Conservation (phyloP, 2,888 invertebrate species). For the Asteroscopus sphinx region DNA sequence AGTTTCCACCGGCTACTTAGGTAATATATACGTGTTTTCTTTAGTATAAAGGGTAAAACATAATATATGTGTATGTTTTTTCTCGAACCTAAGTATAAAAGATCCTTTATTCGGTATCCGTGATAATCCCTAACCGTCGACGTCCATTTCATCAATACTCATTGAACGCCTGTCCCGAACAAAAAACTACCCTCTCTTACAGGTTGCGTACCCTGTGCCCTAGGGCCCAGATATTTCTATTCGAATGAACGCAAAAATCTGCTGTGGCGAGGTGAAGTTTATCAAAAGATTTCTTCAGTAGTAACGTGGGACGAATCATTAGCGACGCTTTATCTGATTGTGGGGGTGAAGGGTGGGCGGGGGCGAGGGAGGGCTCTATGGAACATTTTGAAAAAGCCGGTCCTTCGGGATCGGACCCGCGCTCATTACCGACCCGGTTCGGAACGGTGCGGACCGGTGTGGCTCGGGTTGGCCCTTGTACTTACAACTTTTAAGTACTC, state of each 20-base stretch:
- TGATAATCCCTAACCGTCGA: background rate
- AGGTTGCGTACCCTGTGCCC: background rate
- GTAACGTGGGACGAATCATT: conserved; percentile 31
- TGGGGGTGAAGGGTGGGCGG: background rate
- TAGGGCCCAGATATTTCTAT: background rate
- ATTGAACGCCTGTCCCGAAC: conserved; percentile 1
- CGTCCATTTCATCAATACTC: background rate
- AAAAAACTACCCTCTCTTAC: background rate
- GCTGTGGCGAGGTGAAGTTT: background rate
- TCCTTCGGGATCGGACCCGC: conserved; percentile 26
- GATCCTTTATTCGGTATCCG: background rate
- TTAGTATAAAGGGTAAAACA: conserved; percentile 11
- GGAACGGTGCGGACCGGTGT: background rate
- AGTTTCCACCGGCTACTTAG: background rate
- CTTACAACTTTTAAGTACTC: conserved; percentile 31
- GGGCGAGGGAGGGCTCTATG: background rate
- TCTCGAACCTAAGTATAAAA: background rate
- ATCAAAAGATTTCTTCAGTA: conserved; percentile 12
- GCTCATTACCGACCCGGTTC: conserved; percentile 27
- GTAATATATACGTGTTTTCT: background rate
- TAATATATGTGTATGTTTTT: conserved; percentile 20
- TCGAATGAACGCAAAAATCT: conserved; percentile 2
- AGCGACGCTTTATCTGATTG: conserved; percentile 31
- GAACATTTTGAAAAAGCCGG: conserved; percentile 28
- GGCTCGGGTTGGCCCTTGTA: conserved; percentile 11